Base-by-base conservation (phyloP, 2,113 vertebrate species). In the Chionodraco myersi region DNA sequence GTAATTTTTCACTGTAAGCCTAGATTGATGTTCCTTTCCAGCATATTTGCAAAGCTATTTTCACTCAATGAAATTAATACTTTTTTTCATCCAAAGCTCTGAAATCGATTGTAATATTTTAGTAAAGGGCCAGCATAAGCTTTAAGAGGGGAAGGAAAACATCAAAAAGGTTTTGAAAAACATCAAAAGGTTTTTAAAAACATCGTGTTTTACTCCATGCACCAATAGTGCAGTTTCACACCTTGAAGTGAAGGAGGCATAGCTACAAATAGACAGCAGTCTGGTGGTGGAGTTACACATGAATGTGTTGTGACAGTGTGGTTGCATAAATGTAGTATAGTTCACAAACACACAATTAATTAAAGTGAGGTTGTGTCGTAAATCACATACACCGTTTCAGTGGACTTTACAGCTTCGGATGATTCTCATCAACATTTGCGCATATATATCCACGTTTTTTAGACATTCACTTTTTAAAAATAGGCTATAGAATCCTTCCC, bases 181-280 rank as follows among this genome's bases (percentile, higher is more conserved):
- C 11, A 77, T 45, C 26, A 18, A 63, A 41, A 49, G 26, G 4
- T 10, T 30, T 74, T 16, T 7, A 51, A 69, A 60, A 60, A 47
- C 11, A 77, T 45, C 26, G 18, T 69, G 54, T 67, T 68, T 77
- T 15, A 11, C 48, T 61, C 56, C 11, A 18, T 45, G 47, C 53
- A 69, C 14, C 53, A 23, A 45, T 7, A 41, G 36, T 60, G 7
- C 2, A 60, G 59, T 54, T 83, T 77, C 9, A 30, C 54, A 60
- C 13, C 36, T 54, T 26, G 21, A 64, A 64, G 54, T 66, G 18
- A 60, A 77, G 23, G 36, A 49, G 18, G 18, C 36, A 67, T 49
- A 16, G 11, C 6, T 45, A 72, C 67, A 76, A 59, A 66, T 76
- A 45, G 34, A 21, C 52, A 48, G 41, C 61, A 66, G 41, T 77